A percentile compares a stretch with the other conserved stretches of the same genome.
These are phyloP conservation scores for Mercenaria mercenaria DNA, from an alignment of 1,140 invertebrate genomes.

Conservation along the genomic window DNA sequence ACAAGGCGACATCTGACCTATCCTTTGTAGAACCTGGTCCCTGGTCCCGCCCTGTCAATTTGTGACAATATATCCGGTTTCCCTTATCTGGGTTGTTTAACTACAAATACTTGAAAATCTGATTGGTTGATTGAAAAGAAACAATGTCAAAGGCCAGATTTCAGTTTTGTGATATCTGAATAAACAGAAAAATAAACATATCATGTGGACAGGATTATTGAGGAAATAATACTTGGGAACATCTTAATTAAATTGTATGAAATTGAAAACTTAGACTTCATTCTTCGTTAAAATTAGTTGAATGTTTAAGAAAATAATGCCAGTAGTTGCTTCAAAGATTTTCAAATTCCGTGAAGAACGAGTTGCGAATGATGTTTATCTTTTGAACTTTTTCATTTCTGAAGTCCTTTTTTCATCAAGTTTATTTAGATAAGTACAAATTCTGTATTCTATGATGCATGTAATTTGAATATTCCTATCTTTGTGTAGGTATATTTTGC, in stretches of 20 bases:
- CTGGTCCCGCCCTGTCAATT: slow-evolving; percentile 42
- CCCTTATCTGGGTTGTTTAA: background rate
- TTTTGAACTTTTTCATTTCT: too few relatives aligned
- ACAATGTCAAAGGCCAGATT: slow-evolving; percentile 5
- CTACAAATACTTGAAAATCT: background rate
- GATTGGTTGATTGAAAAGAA: background rate
- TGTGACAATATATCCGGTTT: slow-evolving; percentile 48
- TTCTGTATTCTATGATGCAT: too few relatives aligned
- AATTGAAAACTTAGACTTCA: background rate
- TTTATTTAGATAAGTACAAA: too few relatives aligned
- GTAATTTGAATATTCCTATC: too few relatives aligned
- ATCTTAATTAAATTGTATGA: slow-evolving; percentile 17
- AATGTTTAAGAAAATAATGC: slow-evolving; percentile 2
- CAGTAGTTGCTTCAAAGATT: too few relatives aligned
- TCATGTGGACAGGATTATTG: background rate
- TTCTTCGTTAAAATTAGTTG: background rate
- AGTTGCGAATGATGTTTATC: too few relatives aligned
- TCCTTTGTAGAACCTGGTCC: background rate
- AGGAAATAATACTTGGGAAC: slow-evolving; percentile 2
- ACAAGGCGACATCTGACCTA: slow-evolving; percentile 9
- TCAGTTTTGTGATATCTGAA: slow-evolving; percentile 15
- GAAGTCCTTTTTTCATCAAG: too few relatives aligned
- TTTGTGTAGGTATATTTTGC: too few relatives aligned
- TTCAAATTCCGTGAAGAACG: too few relatives aligned
- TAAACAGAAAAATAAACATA: slow-evolving; percentile 35